A percentile compares a stretch with the other conserved stretches of the same genome.
These are phyloP conservation scores for Hystrix brachyura DNA, from an alignment of 2,113 vertebrate genomes.

Conservation along the genomic window DNA sequence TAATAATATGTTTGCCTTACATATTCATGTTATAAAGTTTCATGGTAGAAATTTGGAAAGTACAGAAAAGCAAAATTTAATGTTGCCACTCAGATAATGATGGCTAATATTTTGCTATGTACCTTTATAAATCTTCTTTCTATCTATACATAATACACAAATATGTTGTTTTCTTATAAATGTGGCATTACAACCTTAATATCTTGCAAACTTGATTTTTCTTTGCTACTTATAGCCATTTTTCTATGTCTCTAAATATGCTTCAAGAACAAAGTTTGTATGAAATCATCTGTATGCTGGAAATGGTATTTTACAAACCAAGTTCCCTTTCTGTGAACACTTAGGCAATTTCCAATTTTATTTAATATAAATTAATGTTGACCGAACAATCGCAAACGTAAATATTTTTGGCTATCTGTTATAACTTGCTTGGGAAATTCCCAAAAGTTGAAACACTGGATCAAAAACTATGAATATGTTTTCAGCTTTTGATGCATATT, in stretches of 20 bases:
- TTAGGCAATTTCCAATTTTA: conserved; percentile 27
- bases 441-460: background rate
- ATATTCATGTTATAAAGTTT: background rate
- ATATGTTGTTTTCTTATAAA: background rate
- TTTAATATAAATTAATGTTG: conserved; percentile 31
- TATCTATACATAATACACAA: background rate
- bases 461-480: conserved; percentile 44
- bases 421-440: conserved; percentile 30
- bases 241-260: conserved; percentile 35
- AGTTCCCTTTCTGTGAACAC: background rate
- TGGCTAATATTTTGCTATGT: conserved; percentile 11
- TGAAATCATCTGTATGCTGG: background rate
- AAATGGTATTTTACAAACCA: conserved; percentile 31
- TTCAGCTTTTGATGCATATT: conserved; percentile 32
- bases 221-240: background rate
- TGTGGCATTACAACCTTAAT: background rate
- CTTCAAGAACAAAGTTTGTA: conserved; percentile 32
- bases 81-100: background rate
- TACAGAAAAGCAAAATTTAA: conserved; percentile 1
- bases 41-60: conserved; percentile 53
- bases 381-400: conserved; percentile 20
- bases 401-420: background rate
- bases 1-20: conserved; percentile 12
- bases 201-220: background rate
- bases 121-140: conserved; percentile 9